A percentile compares a stretch with the other conserved stretches of the same genome.
These are phyloP conservation scores for Dascillus cervinus DNA, from an alignment of 2,888 invertebrate species.

Conservation along the genomic window DNA sequence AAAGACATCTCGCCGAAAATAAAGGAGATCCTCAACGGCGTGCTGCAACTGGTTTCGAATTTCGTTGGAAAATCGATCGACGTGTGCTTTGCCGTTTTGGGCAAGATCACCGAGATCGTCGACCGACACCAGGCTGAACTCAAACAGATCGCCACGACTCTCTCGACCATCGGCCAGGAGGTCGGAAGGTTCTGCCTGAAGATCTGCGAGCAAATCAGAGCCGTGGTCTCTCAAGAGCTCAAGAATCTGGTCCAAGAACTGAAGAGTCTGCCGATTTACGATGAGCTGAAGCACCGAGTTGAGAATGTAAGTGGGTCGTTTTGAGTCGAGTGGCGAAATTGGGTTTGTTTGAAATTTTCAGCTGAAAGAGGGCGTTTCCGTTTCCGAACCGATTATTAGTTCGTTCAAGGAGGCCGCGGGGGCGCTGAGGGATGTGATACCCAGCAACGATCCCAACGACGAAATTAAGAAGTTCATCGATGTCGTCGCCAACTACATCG, in stretches of 20 bases:
- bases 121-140: conserved; percentile 61
- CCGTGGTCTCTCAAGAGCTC: conserved; percentile 43
- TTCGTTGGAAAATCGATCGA: conserved; percentile 17
- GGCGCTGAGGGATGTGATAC: conserved; percentile 51
- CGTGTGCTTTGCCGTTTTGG: conserved; percentile 41
- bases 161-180: conserved; percentile 47
- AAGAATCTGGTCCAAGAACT: conserved; percentile 44
- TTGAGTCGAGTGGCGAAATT: no score
- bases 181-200: conserved; percentile 40
- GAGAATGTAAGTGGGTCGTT: conserved; percentile 28
- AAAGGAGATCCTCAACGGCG: conserved; percentile 40
- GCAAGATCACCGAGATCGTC: conserved; percentile 48
- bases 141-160: conserved; percentile 49
- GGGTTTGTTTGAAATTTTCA: conserved; percentile 4
- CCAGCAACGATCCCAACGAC: conserved; percentile 53
- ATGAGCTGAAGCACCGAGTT: conserved; percentile 43
- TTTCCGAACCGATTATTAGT: conserved; percentile 50
- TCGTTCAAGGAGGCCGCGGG: conserved; percentile 49
- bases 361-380: conserved; percentile 26
- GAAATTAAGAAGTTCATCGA: conserved; percentile 54
- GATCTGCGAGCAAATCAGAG: conserved; percentile 35
- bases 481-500: conserved; percentile 52
- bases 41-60: conserved; percentile 42
- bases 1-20: conserved; percentile 36
- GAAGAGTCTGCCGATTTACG: conserved; percentile 47